Evolutionary conservation across 2,113 vertebrate genomes (phyloP).

Genomic region (Lasiurus borealis): DNA sequence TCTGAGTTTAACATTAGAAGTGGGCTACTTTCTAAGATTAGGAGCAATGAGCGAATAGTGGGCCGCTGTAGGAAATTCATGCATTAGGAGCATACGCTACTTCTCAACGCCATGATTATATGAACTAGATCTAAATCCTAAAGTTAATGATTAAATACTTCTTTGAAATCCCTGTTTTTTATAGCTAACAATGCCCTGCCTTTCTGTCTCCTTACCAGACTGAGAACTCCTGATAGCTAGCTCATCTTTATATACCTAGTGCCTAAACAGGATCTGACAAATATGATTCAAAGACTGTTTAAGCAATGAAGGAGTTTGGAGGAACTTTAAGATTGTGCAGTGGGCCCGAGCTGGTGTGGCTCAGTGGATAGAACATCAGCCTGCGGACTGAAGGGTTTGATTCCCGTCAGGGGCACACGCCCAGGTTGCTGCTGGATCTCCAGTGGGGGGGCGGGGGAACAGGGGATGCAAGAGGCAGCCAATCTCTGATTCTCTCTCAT

Average conservation of each 20-base stretch:
- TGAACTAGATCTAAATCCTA: not conserved
- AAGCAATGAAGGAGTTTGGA: not conserved
- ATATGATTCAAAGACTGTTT: conserved; percentile 35
- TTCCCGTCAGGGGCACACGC: no score
- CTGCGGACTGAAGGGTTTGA: no score
- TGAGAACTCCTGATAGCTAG: not conserved
- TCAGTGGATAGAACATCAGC: no score
- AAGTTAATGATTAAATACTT: not conserved
- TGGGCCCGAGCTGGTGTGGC: no score
- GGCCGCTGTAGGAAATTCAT: not conserved
- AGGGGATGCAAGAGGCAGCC: no score
- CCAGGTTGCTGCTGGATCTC: no score
- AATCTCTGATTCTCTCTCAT: no score
- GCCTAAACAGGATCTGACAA: not conserved
- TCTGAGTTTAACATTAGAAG: not conserved
- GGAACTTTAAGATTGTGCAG: not conserved
- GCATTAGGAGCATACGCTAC: not conserved
- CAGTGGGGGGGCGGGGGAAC: no score
- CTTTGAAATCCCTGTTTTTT: conserved; percentile 25
- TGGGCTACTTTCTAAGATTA: not conserved
- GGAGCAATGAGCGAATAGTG: not conserved
- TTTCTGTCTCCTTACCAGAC: not conserved
- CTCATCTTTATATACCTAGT: not conserved
- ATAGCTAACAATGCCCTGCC: not conserved
- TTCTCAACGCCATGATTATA: not conserved